Evolutionary conservation across 2,888 invertebrate species (phyloP).

Genomic region (Cephonodes hylas): DNA sequence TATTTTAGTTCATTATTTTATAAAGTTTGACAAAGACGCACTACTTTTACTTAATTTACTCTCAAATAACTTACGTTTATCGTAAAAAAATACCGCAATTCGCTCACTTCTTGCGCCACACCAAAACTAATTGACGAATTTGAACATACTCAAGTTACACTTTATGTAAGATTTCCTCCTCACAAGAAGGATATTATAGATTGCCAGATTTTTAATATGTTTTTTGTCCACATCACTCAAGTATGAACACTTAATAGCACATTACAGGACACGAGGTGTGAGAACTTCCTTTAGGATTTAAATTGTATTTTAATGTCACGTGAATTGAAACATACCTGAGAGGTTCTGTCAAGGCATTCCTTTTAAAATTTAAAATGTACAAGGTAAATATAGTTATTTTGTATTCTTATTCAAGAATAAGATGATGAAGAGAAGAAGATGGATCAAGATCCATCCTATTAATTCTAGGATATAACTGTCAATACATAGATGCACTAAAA

Average conservation of each 20-base stretch:
- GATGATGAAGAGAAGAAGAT: too few relatives aligned
- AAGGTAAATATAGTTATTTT: too few relatives aligned
- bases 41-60: too few relatives aligned
- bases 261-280: constrained; percentile 2
- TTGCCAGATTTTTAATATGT: not conserved
- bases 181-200: not conserved
- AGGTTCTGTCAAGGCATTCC: not conserved
- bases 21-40: too few relatives aligned
- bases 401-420: too few relatives aligned
- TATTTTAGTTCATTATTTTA: too few relatives aligned
- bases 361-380: not conserved
- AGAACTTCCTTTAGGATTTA: constrained; percentile 4
- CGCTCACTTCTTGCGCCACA: not conserved
- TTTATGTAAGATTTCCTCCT: not conserved
- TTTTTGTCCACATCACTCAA: not conserved
- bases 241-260: not conserved
- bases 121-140: not conserved
- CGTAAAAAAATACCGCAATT: too few relatives aligned
- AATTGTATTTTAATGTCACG: constrained; percentile 7
- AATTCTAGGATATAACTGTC: too few relatives aligned
- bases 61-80: too few relatives aligned
- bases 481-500: too few relatives aligned
- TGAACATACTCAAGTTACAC: not conserved
- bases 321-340: not conserved
- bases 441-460: too few relatives aligned